A percentile compares a stretch with the other conserved stretches of the same genome.
Conservation (phyloP, 2,888 invertebrate species). For the Drosophila macrospina region DNA sequence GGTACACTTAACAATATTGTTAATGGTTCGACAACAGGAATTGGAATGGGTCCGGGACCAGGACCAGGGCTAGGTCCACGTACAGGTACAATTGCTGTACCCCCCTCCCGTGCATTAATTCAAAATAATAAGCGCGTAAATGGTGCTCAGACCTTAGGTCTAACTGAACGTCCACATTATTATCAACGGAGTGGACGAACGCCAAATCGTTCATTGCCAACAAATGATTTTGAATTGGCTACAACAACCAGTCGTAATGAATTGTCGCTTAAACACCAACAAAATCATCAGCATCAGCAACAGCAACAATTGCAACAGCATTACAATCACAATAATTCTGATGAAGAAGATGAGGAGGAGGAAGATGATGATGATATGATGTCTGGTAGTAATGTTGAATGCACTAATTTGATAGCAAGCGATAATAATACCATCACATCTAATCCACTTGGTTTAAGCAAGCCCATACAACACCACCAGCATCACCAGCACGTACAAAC, state of each 20-base stretch:
- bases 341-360: conserved; percentile 50
- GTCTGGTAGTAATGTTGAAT: conserved; percentile 80
- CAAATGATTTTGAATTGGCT: conserved; percentile 39
- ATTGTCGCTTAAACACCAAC: conserved; percentile 41
- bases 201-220: conserved; percentile 6
- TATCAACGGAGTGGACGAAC: conserved; percentile 37
- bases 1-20: conserved; percentile 84
- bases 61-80: not conserved
- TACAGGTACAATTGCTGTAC: not conserved
- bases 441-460: conserved; percentile 17
- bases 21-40: conserved; percentile 32
- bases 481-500: conserved; percentile 50
- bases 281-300: conserved; percentile 50
- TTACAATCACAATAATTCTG: conserved; percentile 77
- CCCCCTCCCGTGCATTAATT: conserved; percentile 15
- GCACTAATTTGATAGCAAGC: conserved; percentile 81
- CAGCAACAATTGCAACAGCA: conserved; percentile 50
- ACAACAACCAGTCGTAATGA: conserved; percentile 29
- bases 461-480: conserved; percentile 16
- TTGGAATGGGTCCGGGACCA: conserved; percentile 11
- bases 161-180: conserved; percentile 53
- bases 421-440: conserved; percentile 52
- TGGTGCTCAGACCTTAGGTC: conserved; percentile 56
- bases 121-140: conserved; percentile 35
- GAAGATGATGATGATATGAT: conserved; percentile 78